phyloP scores from a whole-genome alignment of 2,113 vertebrate species.

The Rhea americana region DNA sequence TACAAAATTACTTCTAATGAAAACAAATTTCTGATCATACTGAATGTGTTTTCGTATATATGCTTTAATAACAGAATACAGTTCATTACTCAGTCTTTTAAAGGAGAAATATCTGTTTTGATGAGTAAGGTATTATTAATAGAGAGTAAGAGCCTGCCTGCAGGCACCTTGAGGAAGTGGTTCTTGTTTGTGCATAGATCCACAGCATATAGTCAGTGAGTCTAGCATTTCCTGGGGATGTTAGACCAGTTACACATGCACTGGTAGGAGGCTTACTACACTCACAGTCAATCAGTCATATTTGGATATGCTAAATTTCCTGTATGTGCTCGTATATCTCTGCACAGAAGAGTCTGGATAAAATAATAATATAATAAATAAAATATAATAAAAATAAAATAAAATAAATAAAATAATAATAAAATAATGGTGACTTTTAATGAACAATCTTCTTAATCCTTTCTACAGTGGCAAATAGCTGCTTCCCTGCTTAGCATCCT shows the following conservation, averaged over 20 bases:
- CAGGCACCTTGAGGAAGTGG: background rate
- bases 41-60: background rate
- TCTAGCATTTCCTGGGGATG: background rate
- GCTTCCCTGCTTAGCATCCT: background rate
- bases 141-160: background rate
- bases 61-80: background rate
- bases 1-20: background rate
- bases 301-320: background rate
- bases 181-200: background rate
- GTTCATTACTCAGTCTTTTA: background rate
- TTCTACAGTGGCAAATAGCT: background rate
- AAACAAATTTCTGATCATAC: background rate
- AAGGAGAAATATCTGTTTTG: background rate
- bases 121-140: background rate
- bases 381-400: no score
- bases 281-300: background rate
- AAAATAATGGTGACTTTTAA: background rate
- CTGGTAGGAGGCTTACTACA: background rate
- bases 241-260: accelerated
- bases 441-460: background rate
- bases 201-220: background rate
- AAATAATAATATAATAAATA: background rate
- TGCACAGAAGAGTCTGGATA: background rate
- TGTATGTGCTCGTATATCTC: background rate
- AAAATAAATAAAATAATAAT: background rate